A percentile compares a stretch with the other conserved stretches of the same genome.
phyloP scores from a whole-genome alignment of 2,888 invertebrate genomes.

The Epinotia bilunana region DNA sequence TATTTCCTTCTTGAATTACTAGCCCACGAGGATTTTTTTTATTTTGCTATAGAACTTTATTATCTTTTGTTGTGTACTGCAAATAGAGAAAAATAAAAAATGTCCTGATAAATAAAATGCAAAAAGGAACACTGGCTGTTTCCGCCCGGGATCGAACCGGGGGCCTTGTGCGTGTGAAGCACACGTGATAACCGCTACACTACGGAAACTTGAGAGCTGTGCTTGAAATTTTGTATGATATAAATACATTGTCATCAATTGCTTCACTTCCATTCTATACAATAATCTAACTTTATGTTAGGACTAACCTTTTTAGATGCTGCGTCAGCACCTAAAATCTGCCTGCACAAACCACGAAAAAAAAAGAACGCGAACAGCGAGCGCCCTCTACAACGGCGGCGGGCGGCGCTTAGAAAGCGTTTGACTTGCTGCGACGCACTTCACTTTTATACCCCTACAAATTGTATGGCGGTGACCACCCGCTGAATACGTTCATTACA shows the following conservation, averaged over 20 bases:
- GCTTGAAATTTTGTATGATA: conserved; percentile 50
- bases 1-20: conserved; percentile 11
- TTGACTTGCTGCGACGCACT: conserved; percentile 51
- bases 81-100: background rate
- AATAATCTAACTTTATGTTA: too few species aligned
- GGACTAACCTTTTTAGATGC: conserved; percentile 50
- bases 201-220: conserved; percentile 82
- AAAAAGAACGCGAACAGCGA: conserved; percentile 54
- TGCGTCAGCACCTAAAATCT: conserved; percentile 34
- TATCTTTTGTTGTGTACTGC: background rate
- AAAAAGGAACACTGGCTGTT: conserved; percentile 70
- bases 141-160: conserved; percentile 89
- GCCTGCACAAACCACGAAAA: conserved; percentile 48
- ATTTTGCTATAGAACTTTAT: background rate
- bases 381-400: conserved; percentile 63
- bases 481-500: conserved; percentile 80
- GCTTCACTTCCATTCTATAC: conserved; percentile 16
- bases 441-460: conserved; percentile 75
- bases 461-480: conserved; percentile 75
- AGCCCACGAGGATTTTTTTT: background rate
- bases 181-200: conserved; percentile 92
- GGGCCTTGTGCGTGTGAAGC: conserved; percentile 91
- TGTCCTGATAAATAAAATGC: conserved; percentile 40
- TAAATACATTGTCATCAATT: background rate
- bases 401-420: conserved; percentile 62